Base-by-base conservation (phyloP, 1,140 invertebrate genomes). In the Cardiocondyla obscurior region DNA sequence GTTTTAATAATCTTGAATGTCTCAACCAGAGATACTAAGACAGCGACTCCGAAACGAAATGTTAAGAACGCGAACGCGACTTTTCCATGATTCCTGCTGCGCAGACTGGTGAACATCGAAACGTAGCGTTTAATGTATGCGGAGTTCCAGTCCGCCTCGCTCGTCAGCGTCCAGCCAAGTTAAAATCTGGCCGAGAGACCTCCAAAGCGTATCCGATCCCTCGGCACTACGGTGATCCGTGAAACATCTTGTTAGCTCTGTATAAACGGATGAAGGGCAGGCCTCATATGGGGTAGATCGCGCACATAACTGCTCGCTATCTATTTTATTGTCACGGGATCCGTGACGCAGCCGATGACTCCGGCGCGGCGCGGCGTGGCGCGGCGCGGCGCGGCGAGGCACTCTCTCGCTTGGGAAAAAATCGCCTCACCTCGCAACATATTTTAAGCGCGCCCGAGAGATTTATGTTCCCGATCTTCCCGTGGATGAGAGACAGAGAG, bases 211-310 rank as follows among this genome's bases (percentile, higher is more conserved):
- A 90, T 91, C 90, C 88, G 90, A 92, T 91, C 87, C 85, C 89
- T 88, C 86, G 90, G 86, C 90, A 90, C 89, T 90, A 92, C 82
- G 90, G 70, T 91, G 91, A 93, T 92, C 90, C 91, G 91, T 91
- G 90, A 93, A 93, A 93, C 90, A 92, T 93, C 92, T 92, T 91
- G 91, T 93, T 92, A 93, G 89, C 89, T 92, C 89, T 89, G 86
- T 91, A 90, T 89, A 89, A 92, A 89, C 83, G 90, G 88, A 92
- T 90, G 90, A 92, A 90, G 86, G 70, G 64, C 74, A 64, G 49
- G 64, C 69, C 64, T 81, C 65, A 77, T 86, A 77, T 81, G 46
- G 72, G 53, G 82, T 83, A 76, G 69, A 72, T 88, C 84, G 58
- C 84, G 69, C 84, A 87, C 82, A 77, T 72, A 84, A 88, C 83